Evolutionary conservation across 2,888 invertebrate genomes (phyloP), one percentile per base, ranked within the genome.

Genomic region (Neoascia interrupta): DNA sequence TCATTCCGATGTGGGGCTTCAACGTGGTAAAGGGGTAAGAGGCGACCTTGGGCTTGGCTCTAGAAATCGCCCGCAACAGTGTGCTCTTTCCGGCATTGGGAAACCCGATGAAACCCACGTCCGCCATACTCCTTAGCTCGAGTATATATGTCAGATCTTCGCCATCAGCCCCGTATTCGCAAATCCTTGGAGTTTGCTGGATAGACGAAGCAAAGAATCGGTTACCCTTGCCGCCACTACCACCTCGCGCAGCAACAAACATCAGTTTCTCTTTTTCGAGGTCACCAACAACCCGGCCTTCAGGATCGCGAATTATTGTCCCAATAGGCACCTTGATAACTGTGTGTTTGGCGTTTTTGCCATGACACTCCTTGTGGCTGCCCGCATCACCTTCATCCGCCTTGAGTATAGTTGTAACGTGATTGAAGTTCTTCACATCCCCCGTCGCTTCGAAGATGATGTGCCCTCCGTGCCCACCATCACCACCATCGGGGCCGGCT

Each of bases 41-140:
- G 0, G 97, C 98, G 1, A 98, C 94, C 85, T 95, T 95, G 0
- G 98, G 97, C 36, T 94, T 91, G 0, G 98, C 97, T 49, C 97
- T 89, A 0, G 96, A 94, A 45, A 97, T 91, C 0, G 97, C 95
- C 63, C 95, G 90, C 0, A 98, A 90, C 0, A 98, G 88, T 0
- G 97, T 96, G 85, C 97, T 97, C 89, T 98, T 98, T 0, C 98
- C 98, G 2, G 97, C 97, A 89, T 98, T 98, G 6, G 98, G 98
- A 84, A 95, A 92, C 0, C 96, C 96, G 82, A 95, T 92, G 90
- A 96, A 86, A n/a, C 99, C 99, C 69, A 97, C 92, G 87, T 99
- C 95, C 0, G 99, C 99, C 93, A 99, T 97, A 31, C 95, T 95
- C 58, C 94, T 92, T 60, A 99, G 90, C 89, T 99, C 98, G 5